phyloP scores from a whole-genome alignment of 2,888 invertebrate genomes.

The Cryptus armator region DNA sequence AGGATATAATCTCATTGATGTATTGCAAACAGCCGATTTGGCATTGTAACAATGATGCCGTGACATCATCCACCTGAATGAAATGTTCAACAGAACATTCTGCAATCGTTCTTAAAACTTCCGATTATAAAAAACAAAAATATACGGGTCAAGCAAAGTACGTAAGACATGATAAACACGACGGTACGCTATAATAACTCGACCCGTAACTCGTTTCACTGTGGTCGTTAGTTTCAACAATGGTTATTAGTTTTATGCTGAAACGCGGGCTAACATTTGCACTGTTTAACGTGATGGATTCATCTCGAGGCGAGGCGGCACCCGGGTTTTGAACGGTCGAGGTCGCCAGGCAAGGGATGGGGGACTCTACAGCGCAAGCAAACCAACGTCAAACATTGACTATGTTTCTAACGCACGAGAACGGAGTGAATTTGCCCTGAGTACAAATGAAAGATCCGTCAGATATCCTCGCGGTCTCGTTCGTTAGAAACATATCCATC shows the following conservation, averaged over 20 bases:
- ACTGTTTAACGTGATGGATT: constrained; percentile 84
- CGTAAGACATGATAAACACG: background rate
- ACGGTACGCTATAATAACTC: background rate
- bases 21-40: background rate
- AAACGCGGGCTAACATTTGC: constrained; percentile 83
- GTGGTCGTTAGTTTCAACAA: constrained; percentile 59
- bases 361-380: constrained; percentile 28
- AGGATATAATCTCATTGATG: background rate
- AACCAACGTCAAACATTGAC: constrained; percentile 69
- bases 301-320: constrained; percentile 77
- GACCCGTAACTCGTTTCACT: background rate
- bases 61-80: background rate
- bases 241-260: constrained; percentile 84
- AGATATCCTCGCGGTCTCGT: background rate
- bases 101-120: background rate
- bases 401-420: constrained; percentile 25
- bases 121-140: background rate
- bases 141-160: background rate
- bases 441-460: constrained; percentile 1
- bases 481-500: background rate
- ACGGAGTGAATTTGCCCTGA: constrained; percentile 20
- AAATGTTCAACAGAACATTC: background rate
- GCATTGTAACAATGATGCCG: background rate
- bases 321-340: constrained; percentile 24
- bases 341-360: constrained; percentile 3